These are phyloP conservation scores for Elephantulus edwardii DNA, from an alignment of 2,113 vertebrate species.

Conservation along the genomic window DNA sequence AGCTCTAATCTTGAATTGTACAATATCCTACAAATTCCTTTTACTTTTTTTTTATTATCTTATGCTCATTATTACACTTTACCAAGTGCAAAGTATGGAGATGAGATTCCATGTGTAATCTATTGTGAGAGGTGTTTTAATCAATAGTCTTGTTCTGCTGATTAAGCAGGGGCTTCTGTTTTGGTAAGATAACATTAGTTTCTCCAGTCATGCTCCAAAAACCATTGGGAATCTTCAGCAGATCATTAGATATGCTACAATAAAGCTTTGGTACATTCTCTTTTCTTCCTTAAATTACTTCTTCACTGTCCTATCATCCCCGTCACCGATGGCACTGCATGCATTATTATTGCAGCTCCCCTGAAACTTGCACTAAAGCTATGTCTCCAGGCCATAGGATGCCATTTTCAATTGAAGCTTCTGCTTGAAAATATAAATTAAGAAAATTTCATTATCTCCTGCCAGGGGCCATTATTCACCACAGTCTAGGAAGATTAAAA, in stretches of 20 bases:
- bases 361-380: constrained; percentile 84
- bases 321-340: constrained; percentile 79
- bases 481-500: constrained; percentile 89
- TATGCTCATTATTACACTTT: constrained; percentile 84
- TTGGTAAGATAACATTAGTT: constrained; percentile 93
- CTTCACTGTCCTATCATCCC: constrained; percentile 87
- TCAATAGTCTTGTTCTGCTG: constrained; percentile 94
- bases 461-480: constrained; percentile 88
- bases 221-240: constrained; percentile 87
- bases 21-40: constrained; percentile 82
- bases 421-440: constrained; percentile 90
- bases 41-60: constrained; percentile 81
- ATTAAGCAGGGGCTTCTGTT: constrained; percentile 91
- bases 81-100: constrained; percentile 83
- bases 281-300: constrained; percentile 90
- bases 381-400: constrained; percentile 85
- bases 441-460: constrained; percentile 91
- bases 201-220: constrained; percentile 90
- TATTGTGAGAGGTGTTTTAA: constrained; percentile 89
- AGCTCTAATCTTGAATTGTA: constrained; percentile 79
- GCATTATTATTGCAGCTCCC: constrained; percentile 84
- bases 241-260: constrained; percentile 95
- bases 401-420: constrained; percentile 87
- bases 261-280: constrained; percentile 86
- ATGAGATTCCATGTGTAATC: constrained; percentile 85